These are phyloP conservation scores for Quadroppia sp. DNA, from an alignment of 2,888 invertebrate species.

Conservation along the genomic window DNA sequence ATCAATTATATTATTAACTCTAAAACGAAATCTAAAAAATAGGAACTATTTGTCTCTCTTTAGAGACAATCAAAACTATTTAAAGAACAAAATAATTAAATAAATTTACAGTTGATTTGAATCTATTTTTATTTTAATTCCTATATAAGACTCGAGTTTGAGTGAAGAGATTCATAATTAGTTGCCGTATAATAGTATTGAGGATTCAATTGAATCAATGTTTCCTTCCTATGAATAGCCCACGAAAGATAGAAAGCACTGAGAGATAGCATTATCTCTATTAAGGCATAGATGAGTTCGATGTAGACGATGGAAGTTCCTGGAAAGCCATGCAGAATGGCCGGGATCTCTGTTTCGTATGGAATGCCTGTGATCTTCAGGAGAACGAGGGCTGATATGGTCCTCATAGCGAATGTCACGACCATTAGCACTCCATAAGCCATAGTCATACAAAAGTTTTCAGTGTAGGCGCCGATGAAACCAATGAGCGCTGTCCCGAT, in stretches of 20 bases:
- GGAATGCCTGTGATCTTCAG: constrained; percentile 37
- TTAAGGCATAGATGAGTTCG: constrained; percentile 25
- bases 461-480: constrained; percentile 37
- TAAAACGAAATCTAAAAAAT: too few relatives aligned
- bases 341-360: constrained; percentile 37
- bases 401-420: constrained; percentile 40
- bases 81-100: too few relatives aligned
- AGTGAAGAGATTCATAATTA: constrained; percentile 24
- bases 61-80: too few relatives aligned
- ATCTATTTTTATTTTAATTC: neutral
- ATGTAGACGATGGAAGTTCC: constrained; percentile 34
- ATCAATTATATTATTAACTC: too few relatives aligned
- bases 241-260: constrained; percentile 39
- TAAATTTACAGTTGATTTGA: too few relatives aligned
- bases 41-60: too few relatives aligned
- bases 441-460: constrained; percentile 42
- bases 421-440: constrained; percentile 41
- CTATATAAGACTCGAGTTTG: constrained; percentile 27
- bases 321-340: constrained; percentile 38
- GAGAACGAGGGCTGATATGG: constrained; percentile 37
- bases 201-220: constrained; percentile 22
- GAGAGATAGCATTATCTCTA: constrained; percentile 38
- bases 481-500: constrained; percentile 38
- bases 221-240: constrained; percentile 32
- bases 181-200: constrained; percentile 32